These are phyloP conservation scores for Scatophagus argus DNA, from an alignment of 2,113 vertebrate species.

Conservation along the genomic window DNA sequence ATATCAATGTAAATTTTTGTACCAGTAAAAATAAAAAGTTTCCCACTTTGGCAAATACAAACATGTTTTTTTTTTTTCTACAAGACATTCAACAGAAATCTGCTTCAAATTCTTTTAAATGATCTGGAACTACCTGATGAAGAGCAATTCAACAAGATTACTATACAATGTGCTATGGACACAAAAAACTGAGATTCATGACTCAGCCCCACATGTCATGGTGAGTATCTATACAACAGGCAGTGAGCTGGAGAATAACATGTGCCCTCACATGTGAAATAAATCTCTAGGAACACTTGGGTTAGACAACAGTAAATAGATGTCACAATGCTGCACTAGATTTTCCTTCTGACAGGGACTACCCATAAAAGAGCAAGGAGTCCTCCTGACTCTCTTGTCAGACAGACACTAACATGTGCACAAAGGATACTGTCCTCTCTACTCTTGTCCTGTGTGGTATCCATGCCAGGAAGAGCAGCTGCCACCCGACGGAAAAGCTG, in stretches of 20 bases:
- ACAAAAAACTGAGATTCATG: too few relatives aligned
- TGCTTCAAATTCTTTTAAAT: too few relatives aligned
- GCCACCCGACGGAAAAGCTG: slow-evolving; percentile 99
- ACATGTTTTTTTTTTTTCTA: too few relatives aligned
- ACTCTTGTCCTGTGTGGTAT: slow-evolving; percentile 97
- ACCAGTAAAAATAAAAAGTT: too few relatives aligned
- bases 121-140: neutral
- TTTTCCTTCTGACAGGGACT: neutral
- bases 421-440: slow-evolving; percentile 99
- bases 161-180: too few relatives aligned
- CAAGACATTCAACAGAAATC: too few relatives aligned
- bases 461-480: slow-evolving; percentile 98
- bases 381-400: neutral
- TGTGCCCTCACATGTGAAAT: neutral
- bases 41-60: too few relatives aligned
- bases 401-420: slow-evolving; percentile 11
- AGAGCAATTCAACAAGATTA: neutral
- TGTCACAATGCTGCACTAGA: slow-evolving; percentile 22
- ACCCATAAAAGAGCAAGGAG: neutral
- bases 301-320: slow-evolving; percentile 25
- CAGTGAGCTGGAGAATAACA: neutral
- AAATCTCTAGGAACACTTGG: slow-evolving; percentile 12
- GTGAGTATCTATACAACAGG: neutral
- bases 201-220: neutral
- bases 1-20: too few relatives aligned